Evolutionary conservation across 2,888 invertebrate genomes (phyloP).

Genomic region (Tetramorium bicarinatum): DNA sequence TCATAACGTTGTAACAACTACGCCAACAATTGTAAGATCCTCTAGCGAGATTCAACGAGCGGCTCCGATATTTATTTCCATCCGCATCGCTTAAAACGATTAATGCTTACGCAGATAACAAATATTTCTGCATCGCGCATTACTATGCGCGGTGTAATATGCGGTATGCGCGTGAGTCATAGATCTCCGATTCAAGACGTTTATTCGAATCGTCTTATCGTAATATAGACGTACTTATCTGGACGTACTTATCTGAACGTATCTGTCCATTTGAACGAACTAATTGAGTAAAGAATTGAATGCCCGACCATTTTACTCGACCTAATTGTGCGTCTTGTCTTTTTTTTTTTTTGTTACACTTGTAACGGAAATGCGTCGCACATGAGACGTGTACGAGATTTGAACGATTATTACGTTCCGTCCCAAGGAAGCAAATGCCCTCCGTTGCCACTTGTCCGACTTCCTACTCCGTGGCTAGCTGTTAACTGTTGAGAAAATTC

Average conservation of each 20-base stretch:
- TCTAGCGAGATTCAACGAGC: neutral
- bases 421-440: neutral
- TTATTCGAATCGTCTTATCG: slow-evolving; percentile 26
- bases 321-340: neutral
- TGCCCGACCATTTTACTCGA: slow-evolving; percentile 31
- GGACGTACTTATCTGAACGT: slow-evolving; percentile 36
- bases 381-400: neutral
- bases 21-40: neutral
- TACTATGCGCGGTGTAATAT: neutral
- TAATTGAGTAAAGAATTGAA: slow-evolving; percentile 42
- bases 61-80: slow-evolving; percentile 5
- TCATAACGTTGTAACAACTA: neutral
- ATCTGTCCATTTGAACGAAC: slow-evolving; percentile 45
- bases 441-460: slow-evolving; percentile 29
- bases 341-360: neutral
- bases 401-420: slow-evolving; percentile 31
- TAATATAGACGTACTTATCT: neutral
- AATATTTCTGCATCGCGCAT: slow-evolving; percentile 31
- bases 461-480: slow-evolving; percentile 57
- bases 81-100: slow-evolving; percentile 12
- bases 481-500: slow-evolving; percentile 62
- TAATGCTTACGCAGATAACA: slow-evolving; percentile 35
- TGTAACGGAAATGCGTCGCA: slow-evolving; percentile 29
- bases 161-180: slow-evolving; percentile 33
- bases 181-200: slow-evolving; percentile 27